Percentiles rank a stretch among this genome's conserved stretches.
phyloP scores from a whole-genome alignment of 1,140 invertebrate genomes.

The Achroia grisella region DNA sequence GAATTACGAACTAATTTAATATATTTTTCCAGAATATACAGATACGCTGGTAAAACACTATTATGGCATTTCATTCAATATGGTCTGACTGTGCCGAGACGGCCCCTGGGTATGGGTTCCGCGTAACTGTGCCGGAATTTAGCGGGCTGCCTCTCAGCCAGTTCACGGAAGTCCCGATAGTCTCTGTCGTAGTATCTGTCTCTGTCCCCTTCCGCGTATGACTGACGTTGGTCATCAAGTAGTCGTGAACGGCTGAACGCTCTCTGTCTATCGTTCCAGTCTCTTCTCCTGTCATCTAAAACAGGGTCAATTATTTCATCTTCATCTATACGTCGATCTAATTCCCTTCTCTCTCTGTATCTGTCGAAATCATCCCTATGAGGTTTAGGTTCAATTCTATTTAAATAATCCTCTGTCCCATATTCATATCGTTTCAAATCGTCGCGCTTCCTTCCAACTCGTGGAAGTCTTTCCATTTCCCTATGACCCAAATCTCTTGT shows the following conservation, averaged over 20 bases:
- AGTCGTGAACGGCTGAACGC: slow-evolving; percentile 61
- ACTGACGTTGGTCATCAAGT: slow-evolving; percentile 59
- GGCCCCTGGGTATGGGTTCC: slow-evolving; percentile 64
- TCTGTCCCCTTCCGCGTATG: slow-evolving; percentile 52
- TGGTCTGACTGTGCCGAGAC: slow-evolving; percentile 64
- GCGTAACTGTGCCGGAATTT: slow-evolving; percentile 71
- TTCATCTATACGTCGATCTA: slow-evolving; percentile 60
- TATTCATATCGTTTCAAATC: slow-evolving; percentile 56
- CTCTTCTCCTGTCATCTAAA: slow-evolving; percentile 56
- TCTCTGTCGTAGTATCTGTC: slow-evolving; percentile 64
- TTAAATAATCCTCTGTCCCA: slow-evolving; percentile 55
- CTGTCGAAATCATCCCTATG: slow-evolving; percentile 52
- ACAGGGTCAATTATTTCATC: slow-evolving; percentile 67
- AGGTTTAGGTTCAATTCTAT: slow-evolving; percentile 55
- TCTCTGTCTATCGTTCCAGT: slow-evolving; percentile 60
- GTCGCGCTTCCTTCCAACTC: slow-evolving; percentile 56
- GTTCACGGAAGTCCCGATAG: slow-evolving; percentile 57
- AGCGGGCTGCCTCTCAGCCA: slow-evolving; percentile 55
- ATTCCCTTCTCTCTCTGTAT: slow-evolving; percentile 49
- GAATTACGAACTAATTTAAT: too few species aligned
- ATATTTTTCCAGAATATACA: too few species aligned
- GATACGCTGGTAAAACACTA: slow-evolving; percentile 26
- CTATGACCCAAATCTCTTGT: slow-evolving; percentile 36
- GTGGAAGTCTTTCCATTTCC: slow-evolving; percentile 59
- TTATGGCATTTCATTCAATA: slow-evolving; percentile 62